Conservation (phyloP, 1,140 invertebrate genomes). For the Drosophila aff. region DNA sequence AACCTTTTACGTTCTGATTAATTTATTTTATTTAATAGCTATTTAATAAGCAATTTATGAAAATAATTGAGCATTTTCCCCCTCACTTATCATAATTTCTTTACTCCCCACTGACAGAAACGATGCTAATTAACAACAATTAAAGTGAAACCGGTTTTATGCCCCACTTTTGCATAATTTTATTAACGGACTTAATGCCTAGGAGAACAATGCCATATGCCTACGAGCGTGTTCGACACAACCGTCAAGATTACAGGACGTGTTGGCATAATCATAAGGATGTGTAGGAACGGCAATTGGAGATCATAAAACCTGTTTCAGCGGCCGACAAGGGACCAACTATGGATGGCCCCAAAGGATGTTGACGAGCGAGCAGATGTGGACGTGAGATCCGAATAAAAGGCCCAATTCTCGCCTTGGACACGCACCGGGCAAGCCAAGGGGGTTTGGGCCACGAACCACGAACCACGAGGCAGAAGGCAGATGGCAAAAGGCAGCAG, state of each 20-base stretch:
- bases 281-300: conserved; percentile 22
- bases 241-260: conserved; percentile 24
- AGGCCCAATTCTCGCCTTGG: conserved; percentile 39
- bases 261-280: conserved; percentile 32
- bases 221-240: neutral
- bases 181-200: neutral
- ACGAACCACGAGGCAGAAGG: conserved; percentile 25
- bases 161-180: conserved; percentile 29
- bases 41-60: neutral
- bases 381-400: conserved; percentile 39
- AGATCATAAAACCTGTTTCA: conserved; percentile 38
- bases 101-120: neutral
- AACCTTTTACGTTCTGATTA: no score
- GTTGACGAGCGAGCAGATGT: conserved; percentile 27
- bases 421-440: conserved; percentile 33
- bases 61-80: neutral
- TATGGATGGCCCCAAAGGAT: conserved; percentile 13
- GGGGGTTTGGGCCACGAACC: neutral
- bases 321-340: neutral
- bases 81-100: neutral
- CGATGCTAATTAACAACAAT: conserved; percentile 3
- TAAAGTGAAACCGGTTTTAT: conserved; percentile 4
- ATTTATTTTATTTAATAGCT: neutral
- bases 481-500: conserved; percentile 2
- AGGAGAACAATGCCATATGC: neutral